These are phyloP conservation scores for Balaeniceps rex DNA, from an alignment of 2,113 vertebrate genomes.

Conservation along the genomic window DNA sequence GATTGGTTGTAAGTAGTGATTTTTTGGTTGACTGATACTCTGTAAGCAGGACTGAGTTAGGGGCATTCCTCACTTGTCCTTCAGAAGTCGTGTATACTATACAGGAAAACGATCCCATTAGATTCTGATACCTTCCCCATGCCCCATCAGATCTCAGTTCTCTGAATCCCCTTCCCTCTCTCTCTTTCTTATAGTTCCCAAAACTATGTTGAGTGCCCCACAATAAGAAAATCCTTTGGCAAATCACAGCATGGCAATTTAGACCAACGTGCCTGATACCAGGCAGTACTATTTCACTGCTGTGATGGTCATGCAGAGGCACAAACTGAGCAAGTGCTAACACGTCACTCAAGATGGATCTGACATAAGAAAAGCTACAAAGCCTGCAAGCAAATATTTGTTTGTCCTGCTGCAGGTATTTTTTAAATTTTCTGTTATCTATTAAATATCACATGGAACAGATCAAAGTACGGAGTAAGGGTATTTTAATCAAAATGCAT, in stretches of 20 bases:
- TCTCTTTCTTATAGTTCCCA: not conserved
- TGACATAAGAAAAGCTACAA: not conserved
- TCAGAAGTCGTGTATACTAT: not conserved
- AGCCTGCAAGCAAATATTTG: not conserved
- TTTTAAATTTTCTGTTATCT: not conserved
- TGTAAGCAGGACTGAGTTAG: not conserved
- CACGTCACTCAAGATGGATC: not conserved
- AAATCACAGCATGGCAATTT: not conserved
- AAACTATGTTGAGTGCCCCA: not conserved
- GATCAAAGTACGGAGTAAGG: not conserved
- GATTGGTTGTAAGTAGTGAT: not conserved
- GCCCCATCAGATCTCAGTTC: not conserved
- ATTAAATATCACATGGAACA: not conserved
- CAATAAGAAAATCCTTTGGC: not conserved
- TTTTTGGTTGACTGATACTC: not conserved
- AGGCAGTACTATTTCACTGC: not conserved
- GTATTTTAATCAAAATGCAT: not conserved
- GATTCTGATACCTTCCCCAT: not conserved
- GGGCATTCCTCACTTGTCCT: not conserved
- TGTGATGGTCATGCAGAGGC: not conserved
- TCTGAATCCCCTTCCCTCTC: not conserved
- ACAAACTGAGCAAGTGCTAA: not conserved
- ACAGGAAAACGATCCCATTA: not conserved
- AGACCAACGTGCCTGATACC: not conserved
- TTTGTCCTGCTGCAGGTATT: not conserved